Evolutionary conservation across 2,113 vertebrate species (phyloP), one percentile per base, ranked within the genome.

Genomic region (Corvus cornix): DNA sequence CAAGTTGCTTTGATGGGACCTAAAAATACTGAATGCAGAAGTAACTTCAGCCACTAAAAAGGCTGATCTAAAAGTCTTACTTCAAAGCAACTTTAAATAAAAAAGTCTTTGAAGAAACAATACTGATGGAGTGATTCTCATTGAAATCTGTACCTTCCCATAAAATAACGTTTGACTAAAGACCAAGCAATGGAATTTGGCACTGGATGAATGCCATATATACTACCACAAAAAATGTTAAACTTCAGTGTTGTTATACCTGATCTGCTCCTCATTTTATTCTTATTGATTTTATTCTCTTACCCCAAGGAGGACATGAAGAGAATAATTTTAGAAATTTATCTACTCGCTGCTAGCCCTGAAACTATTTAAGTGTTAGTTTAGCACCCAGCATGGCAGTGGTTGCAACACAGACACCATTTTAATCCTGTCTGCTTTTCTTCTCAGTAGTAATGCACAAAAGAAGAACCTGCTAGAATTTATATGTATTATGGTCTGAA

Each of bases 1-100:
- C 83, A 95, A 96, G 97, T 96, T 98, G 97, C 96, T 98, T 94
- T 97, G 97, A 97, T 88, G 97, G 96, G 95, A 92, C 94, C 96
- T 96, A 96, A 92, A 98, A 97, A 84, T 94, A 96, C 17, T 87
- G 82, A 96, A 96, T 83, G 96, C 91, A 98, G 93, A 97, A 98
- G 86, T 95, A 97, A 96, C 88, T 95, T 95, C 97, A 94, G 90
- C 90, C 87, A 87, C 80, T 97, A 58, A 92, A 91, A 96, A 95
- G 96, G 92, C 95, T 96, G 93, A 95, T 92, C 56, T 63, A 95
- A 70, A 97, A 95, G 82, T 93, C 83, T 97, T 95, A 98, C 60
- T 94, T 77, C 97, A 97, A 92, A 97, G 89, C 96, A 97, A 96
- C 84, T 97, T 94, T 39, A 86, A 69, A 83, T 77, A 87, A 96